These are phyloP conservation scores for Ormyrus nitidulus DNA, from an alignment of 2,888 invertebrate species.

Conservation along the genomic window DNA sequence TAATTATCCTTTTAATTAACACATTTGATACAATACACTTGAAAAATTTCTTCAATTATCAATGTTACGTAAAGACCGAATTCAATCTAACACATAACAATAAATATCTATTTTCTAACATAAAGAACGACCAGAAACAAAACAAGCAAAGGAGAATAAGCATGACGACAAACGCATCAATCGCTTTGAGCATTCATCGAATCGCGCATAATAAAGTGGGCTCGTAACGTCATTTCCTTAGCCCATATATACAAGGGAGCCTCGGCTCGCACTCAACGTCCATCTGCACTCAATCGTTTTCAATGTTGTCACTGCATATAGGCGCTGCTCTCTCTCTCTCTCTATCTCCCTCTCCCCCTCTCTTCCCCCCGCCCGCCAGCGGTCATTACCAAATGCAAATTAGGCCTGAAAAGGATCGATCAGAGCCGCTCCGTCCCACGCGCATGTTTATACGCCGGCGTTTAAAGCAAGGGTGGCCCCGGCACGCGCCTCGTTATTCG, in stretches of 20 bases:
- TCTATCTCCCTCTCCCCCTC: no score
- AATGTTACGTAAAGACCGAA: no score
- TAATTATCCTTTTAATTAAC: no score
- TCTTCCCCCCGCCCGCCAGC: not conserved
- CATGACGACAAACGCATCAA: no score
- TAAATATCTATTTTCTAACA: no score
- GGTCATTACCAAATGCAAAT: constrained; percentile 75
- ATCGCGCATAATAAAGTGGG: constrained; percentile 41
- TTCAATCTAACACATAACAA: no score
- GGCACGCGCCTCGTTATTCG: constrained; percentile 73
- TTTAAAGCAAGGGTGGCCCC: constrained; percentile 69
- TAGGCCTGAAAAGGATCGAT: constrained; percentile 69
- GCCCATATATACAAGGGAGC: constrained; percentile 24
- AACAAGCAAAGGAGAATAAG: no score
- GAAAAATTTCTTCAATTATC: no score
- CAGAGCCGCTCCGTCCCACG: constrained; percentile 56
- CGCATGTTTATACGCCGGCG: constrained; percentile 57
- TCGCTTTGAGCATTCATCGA: constrained; percentile 6
- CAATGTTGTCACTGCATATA: constrained; percentile 58
- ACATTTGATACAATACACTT: no score
- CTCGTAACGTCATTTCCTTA: constrained; percentile 51
- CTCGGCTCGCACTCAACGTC: constrained; percentile 42
- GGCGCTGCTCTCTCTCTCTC: not conserved
- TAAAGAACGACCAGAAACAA: no score
- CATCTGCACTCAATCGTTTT: constrained; percentile 53